Conservation (phyloP, 35 echinoderm and acorn worm species). For the Diadema setosum region DNA sequence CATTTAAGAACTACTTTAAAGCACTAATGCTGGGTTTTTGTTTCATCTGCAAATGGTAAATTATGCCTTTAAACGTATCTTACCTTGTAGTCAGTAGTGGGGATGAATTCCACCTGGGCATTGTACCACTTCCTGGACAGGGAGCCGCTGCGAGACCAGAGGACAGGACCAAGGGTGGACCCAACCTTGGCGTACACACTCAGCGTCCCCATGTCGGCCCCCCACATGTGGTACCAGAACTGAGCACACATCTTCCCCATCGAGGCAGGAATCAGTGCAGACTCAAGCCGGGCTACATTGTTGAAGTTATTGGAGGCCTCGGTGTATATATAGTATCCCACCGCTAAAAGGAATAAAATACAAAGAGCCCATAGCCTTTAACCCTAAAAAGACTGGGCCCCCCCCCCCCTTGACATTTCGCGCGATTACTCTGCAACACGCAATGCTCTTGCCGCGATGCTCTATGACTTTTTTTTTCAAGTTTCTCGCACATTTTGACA, state of each 20-base stretch:
- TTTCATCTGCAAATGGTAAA: too few species aligned
- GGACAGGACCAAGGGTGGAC: neutral
- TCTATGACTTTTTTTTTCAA: too few species aligned
- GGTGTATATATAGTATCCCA: conserved; percentile 42
- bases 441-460: too few species aligned
- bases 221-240: conserved; percentile 86
- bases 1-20: too few species aligned
- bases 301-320: conserved; percentile 10
- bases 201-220: conserved; percentile 21
- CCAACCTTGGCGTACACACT: conserved; percentile 38
- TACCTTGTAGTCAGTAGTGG: conserved; percentile 43
- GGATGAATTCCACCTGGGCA: conserved; percentile 4
- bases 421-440: too few species aligned
- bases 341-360: neutral
- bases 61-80: too few species aligned
- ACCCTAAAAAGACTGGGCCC: too few species aligned
- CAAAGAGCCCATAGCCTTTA: too few species aligned
- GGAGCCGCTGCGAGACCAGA: conserved; percentile 21
- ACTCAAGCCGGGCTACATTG: neutral
- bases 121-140: conserved; percentile 23
- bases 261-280: neutral
- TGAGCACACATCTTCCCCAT: neutral
- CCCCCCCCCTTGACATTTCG: too few species aligned
- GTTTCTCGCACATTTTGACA: too few species aligned
- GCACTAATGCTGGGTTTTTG: too few species aligned